Base-by-base conservation (phyloP, 2,113 vertebrate genomes). In the Phycodurus eques region DNA sequence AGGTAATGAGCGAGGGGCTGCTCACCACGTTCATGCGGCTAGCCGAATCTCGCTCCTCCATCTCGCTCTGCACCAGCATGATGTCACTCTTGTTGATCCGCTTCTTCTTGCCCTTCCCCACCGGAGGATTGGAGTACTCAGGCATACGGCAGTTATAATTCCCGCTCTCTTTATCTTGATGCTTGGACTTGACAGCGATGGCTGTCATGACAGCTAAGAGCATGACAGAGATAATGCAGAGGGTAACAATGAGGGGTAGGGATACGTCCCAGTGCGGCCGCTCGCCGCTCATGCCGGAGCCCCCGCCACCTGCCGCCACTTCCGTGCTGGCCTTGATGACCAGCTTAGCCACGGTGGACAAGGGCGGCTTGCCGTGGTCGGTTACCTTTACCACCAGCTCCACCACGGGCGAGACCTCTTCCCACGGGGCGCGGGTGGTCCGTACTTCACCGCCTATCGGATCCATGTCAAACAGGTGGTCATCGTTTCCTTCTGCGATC, bases 11-110 rank as follows among this genome's bases (percentile, higher is more conserved):
- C 64, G 98, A 99, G 44, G 98, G 96, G 89, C 98, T 99, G 95
- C 98, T 99, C 88, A 99, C 98, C 92, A 99, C 98, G 1, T 99
- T 99, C 98, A 99, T 99, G 86, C 98, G 95, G 88, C 98, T 99
- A 86, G 97, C 95, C 84, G 96, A 95, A 86, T 98, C 96, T 82
- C 96, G 93, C 91, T 98, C 97, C 85, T 99, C 97, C 82, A 98
- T 97, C 88, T 99, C 96, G 80, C 97, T 99, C 92, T 98, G 98
- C 89, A 99, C 98, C 89, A 99, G 91, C 97, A 98, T 98, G 93
- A 99, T 99, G 89, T 99, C 98, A 79, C 98, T 98, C 90, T 96
- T 96, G 92, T 94, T 96, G 90, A 96, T 94, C 85, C 95, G 94
- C 88, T 96, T 96, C 94, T 99, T 99, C 92, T 98, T 99, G 88